phyloP scores from a whole-genome alignment of 2,113 vertebrate species.

The Myiagra hebetior region DNA sequence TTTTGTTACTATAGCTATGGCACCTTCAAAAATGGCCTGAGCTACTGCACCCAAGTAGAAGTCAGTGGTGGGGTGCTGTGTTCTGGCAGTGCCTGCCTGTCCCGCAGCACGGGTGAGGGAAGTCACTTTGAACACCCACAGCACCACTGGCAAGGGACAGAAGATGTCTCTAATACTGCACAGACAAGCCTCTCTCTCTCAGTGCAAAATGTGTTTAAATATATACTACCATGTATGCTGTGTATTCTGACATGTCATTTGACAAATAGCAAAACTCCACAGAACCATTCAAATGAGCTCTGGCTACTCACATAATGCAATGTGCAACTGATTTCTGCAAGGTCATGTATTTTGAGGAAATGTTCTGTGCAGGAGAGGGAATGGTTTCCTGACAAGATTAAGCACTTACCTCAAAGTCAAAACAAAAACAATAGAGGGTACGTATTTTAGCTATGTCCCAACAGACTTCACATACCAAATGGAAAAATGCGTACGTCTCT shows the following conservation, averaged over 20 bases:
- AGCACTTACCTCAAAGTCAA: neutral
- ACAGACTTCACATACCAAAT: neutral
- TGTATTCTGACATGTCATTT: neutral
- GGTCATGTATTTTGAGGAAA: neutral
- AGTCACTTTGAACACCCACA: neutral
- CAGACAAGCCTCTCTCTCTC: neutral
- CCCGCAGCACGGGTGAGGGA: rapidly evolving
- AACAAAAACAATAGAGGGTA: neutral
- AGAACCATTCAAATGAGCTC: neutral
- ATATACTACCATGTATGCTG: neutral
- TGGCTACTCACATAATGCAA: neutral
- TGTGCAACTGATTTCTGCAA: neutral
- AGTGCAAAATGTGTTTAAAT: neutral
- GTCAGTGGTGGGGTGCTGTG: rapidly evolving
- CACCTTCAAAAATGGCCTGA: neutral
- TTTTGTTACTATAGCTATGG: neutral
- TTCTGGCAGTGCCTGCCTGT: neutral
- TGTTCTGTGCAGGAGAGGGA: neutral
- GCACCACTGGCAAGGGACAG: neutral
- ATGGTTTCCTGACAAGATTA: neutral
- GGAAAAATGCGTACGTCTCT: rapidly evolving
- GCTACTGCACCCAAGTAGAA: neutral
- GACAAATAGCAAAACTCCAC: neutral
- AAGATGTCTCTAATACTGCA: neutral
- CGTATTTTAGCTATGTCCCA: neutral